Evolutionary conservation across 2,113 vertebrate genomes (phyloP).

Genomic region (Turdus rufiventris): DNA sequence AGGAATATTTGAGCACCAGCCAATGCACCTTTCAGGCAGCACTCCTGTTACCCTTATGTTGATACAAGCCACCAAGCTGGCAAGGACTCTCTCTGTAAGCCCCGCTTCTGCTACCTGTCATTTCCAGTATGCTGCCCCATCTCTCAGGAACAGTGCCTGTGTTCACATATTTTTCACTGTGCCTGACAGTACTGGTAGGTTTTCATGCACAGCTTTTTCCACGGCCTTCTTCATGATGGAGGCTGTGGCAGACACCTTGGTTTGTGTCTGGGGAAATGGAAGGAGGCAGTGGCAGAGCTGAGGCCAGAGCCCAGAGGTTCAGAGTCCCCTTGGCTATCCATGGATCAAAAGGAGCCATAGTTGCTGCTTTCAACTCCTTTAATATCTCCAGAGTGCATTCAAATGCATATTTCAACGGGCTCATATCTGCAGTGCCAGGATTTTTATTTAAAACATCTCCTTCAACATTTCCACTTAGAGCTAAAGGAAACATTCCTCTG

Average conservation of each 20-base stretch:
- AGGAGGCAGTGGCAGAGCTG: neutral
- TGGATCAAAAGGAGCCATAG: neutral
- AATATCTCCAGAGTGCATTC: neutral
- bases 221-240: neutral
- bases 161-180: neutral
- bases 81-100: neutral
- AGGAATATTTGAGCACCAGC: neutral
- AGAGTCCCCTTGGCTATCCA: neutral
- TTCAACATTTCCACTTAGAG: neutral
- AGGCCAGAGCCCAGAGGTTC: neutral
- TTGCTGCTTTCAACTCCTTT: neutral
- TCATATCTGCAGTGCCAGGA: neutral
- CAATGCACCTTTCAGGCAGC: neutral
- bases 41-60: neutral
- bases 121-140: rapidly evolving
- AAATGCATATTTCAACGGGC: rapidly evolving
- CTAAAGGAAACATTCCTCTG: neutral
- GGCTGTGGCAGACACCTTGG: neutral
- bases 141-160: neutral
- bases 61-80: neutral
- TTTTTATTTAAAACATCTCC: neutral
- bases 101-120: neutral
- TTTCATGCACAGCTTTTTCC: neutral
- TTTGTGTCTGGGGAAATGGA: neutral
- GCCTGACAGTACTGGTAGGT: rapidly evolving